Percentiles rank a stretch among this genome's conserved stretches.
phyloP scores from a whole-genome alignment of 2,888 invertebrate genomes.

The Myopa tessellatipennis region DNA sequence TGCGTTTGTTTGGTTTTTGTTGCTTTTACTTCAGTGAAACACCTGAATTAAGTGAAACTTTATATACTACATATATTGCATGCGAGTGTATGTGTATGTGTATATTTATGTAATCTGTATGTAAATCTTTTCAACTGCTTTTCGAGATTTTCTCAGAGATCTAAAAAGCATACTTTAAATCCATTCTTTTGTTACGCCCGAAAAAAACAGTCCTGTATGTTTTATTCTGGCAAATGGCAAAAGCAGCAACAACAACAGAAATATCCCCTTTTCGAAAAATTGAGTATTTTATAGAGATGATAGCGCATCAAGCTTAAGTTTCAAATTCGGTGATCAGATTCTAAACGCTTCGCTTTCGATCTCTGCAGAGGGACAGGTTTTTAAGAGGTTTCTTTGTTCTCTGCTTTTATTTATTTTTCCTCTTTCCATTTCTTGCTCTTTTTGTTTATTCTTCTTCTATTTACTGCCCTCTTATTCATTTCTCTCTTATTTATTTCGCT shows the following conservation, averaged over 20 bases:
- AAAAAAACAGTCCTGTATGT: background rate
- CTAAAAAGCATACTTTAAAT: background rate
- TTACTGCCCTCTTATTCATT: too few relatives aligned
- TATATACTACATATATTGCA: background rate
- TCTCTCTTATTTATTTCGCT: too few relatives aligned
- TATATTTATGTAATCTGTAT: background rate
- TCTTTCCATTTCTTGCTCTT: background rate
- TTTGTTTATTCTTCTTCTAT: background rate
- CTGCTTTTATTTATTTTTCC: too few relatives aligned
- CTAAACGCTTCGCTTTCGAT: too few relatives aligned
- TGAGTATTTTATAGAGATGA: too few relatives aligned
- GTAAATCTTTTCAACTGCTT: background rate
- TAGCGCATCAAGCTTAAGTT: too few relatives aligned
- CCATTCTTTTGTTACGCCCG: conserved; percentile 20
- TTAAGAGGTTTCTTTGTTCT: too few relatives aligned
- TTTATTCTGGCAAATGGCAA: conserved; percentile 6
- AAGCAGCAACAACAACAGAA: background rate
- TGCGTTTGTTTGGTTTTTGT: background rate
- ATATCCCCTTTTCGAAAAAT: background rate
- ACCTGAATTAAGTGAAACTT: conserved; percentile 37
- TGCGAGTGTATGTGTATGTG: background rate
- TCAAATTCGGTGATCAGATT: too few relatives aligned
- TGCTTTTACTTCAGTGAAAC: conserved; percentile 15
- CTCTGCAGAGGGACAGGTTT: too few relatives aligned
- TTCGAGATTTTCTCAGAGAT: background rate